phyloP scores from a whole-genome alignment of 1,140 invertebrate species.

The Homalodisca vitripennis region DNA sequence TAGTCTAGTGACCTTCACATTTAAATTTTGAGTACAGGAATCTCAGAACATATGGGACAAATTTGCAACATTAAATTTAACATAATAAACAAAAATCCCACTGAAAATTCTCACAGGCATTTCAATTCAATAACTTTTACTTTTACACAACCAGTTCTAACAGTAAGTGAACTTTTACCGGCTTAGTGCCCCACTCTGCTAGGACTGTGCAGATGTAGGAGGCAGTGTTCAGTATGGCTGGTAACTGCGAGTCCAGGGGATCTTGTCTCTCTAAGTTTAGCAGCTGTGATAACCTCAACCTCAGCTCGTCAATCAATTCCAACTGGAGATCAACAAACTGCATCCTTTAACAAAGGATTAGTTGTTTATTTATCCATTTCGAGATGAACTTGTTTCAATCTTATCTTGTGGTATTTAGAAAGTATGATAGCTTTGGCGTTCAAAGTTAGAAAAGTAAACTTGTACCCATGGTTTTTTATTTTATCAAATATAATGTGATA shows the following conservation, averaged over 20 bases:
- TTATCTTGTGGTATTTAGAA: too few species aligned
- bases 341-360: too few species aligned
- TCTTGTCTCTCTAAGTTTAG: slow-evolving; percentile 60
- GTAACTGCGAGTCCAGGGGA: slow-evolving; percentile 59
- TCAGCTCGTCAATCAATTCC: slow-evolving; percentile 87
- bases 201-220: slow-evolving; percentile 77
- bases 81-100: background rate
- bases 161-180: slow-evolving; percentile 56
- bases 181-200: slow-evolving; percentile 81
- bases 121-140: background rate
- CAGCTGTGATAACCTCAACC: slow-evolving; percentile 75
- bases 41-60: background rate
- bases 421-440: too few species aligned
- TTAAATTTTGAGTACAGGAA: slow-evolving; percentile 35
- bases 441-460: too few species aligned
- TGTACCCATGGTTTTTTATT: too few species aligned
- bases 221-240: slow-evolving; percentile 79
- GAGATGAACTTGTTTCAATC: too few species aligned
- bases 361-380: too few species aligned
- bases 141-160: slow-evolving; percentile 14
- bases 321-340: slow-evolving; percentile 87
- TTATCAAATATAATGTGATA: too few species aligned
- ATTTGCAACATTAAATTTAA: background rate
- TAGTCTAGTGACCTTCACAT: too few species aligned
- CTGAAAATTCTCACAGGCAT: background rate